Percentiles rank a stretch among this genome's conserved stretches.
Evolutionary conservation across 2,113 vertebrate species (phyloP).

Genomic region (Cololabis saira): DNA sequence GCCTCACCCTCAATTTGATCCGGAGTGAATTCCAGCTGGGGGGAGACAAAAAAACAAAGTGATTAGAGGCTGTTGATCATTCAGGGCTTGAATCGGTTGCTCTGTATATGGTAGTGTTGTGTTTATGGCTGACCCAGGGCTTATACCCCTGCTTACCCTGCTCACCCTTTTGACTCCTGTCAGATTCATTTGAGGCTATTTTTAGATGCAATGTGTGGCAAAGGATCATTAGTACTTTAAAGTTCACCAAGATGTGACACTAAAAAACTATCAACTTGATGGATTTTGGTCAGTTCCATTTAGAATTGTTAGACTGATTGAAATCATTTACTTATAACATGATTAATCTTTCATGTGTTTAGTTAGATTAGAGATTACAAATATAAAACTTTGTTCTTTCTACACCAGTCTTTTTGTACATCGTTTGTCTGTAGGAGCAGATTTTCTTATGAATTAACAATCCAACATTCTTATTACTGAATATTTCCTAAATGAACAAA

Average conservation of each 20-base stretch:
- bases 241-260: background rate
- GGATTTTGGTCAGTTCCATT: background rate
- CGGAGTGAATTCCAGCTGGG: conserved; percentile 87
- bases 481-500: background rate
- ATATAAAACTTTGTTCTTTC: too few relatives aligned
- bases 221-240: background rate
- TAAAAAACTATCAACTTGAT: too few relatives aligned
- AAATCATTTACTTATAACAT: background rate
- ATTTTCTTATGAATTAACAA: background rate
- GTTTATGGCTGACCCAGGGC: too few relatives aligned
- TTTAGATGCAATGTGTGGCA: conserved; percentile 17
- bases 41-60: conserved; percentile 44
- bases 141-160: too few relatives aligned
- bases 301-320: background rate
- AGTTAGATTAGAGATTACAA: background rate
- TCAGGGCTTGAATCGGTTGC: background rate
- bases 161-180: background rate
- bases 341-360: background rate
- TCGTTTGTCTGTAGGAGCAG: background rate
- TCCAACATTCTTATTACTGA: background rate
- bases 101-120: too few relatives aligned
- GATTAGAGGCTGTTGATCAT: conserved; percentile 14
- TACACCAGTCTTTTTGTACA: too few relatives aligned
- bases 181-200: conserved; percentile 33
- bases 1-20: conserved; percentile 89